Conservation (phyloP, 2,113 vertebrate species). For the Oncorhynchus mykiss region DNA sequence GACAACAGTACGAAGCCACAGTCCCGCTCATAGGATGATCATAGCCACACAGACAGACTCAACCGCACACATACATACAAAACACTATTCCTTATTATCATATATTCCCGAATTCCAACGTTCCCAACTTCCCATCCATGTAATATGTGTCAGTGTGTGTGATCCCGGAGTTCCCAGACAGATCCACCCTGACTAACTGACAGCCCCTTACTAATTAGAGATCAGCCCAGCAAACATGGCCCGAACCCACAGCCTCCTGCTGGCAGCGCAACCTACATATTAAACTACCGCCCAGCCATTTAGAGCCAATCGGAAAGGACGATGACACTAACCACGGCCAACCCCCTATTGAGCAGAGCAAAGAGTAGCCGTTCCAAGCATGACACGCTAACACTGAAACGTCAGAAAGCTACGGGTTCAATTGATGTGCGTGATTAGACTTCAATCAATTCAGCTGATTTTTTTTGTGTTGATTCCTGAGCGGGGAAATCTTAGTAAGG, state of each 20-base stretch:
- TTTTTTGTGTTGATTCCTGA: too few relatives aligned
- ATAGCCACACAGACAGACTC: too few relatives aligned
- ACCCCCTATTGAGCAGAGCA: conserved; percentile 27
- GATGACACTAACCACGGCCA: conserved; percentile 37
- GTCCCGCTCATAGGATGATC: conserved; percentile 21
- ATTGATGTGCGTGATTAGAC: too few relatives aligned
- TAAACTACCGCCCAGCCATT: conserved; percentile 59
- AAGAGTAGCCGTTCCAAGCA: too few relatives aligned
- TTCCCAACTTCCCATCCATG: conserved; percentile 38
- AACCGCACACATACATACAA: too few relatives aligned
- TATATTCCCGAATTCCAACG: conserved; percentile 10
- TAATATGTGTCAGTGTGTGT: conserved; percentile 33
- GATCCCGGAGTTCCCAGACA: conserved; percentile 14
- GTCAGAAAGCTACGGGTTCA: too few relatives aligned
- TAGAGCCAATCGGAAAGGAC: conserved; percentile 52
- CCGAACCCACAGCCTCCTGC: conserved; percentile 64
- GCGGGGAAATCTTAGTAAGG: too few relatives aligned
- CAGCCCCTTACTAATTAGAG: conserved; percentile 74
- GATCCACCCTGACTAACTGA: conserved; percentile 66
- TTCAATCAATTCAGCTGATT: too few relatives aligned
- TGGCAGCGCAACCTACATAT: conserved; percentile 64
- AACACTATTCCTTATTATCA: too few relatives aligned
- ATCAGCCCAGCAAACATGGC: conserved; percentile 61
- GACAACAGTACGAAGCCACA: conserved; percentile 53
- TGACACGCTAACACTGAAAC: too few relatives aligned